A percentile compares a stretch with the other conserved stretches of the same genome.
phyloP scores from a whole-genome alignment of 2,797 vertebrate genomes.

The Danio tinwini region DNA sequence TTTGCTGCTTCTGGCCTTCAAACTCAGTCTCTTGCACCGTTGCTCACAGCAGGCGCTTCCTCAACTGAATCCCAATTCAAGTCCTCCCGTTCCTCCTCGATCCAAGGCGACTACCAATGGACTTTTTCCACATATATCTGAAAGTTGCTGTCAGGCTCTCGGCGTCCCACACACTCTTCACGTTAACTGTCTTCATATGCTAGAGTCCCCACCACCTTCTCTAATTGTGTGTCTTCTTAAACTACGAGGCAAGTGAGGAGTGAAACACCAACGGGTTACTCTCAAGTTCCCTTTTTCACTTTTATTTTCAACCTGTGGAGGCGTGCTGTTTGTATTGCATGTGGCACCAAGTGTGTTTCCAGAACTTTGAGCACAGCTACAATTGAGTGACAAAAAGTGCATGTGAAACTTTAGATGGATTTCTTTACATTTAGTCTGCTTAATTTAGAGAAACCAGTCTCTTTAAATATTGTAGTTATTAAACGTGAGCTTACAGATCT shows the following conservation, averaged over 20 bases:
- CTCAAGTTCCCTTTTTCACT: conserved; percentile 2
- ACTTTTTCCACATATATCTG: conserved; percentile 21
- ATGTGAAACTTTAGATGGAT: background rate
- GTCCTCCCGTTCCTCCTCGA: conserved; percentile 15
- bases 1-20: conserved; percentile 41
- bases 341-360: conserved; percentile 34
- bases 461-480: no score
- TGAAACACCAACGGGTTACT: conserved; percentile 19
- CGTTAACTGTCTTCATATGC: conserved; percentile 13
- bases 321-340: conserved; percentile 24
- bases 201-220: conserved; percentile 19
- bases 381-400: background rate
- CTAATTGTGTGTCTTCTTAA: conserved; percentile 37
- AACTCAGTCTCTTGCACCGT: conserved; percentile 32
- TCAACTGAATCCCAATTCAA: conserved; percentile 30
- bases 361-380: background rate
- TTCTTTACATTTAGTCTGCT: background rate
- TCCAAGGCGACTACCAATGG: conserved; percentile 41
- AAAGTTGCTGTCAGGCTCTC: conserved; percentile 22
- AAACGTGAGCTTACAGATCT: no score
- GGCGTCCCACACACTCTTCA: conserved; percentile 26
- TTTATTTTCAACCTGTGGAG: conserved; percentile 1
- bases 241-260: conserved; percentile 1
- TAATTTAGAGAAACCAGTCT: background rate
- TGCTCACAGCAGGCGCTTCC: conserved; percentile 19